These are phyloP conservation scores for Enteromius unitaeniatus DNA, from an alignment of 2,797 vertebrate species.

Conservation along the genomic window DNA sequence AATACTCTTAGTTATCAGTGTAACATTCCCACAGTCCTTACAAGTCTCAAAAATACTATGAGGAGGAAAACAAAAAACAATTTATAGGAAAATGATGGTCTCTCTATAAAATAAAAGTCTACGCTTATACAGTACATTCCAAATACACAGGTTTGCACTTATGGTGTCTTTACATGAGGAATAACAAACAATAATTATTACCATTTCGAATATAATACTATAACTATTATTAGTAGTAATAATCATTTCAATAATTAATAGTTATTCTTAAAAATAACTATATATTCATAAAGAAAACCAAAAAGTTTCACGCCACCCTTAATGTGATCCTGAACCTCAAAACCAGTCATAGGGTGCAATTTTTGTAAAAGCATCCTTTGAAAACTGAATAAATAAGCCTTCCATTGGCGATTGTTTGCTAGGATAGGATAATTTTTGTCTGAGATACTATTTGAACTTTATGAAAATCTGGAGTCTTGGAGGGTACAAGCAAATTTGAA, in stretches of 20 bases:
- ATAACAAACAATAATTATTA: slow-evolving; percentile 48
- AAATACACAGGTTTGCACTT: slow-evolving; percentile 80
- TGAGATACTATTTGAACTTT: not conserved
- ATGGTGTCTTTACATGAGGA: slow-evolving; percentile 65
- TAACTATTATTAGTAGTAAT: not conserved
- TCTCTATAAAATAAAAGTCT: slow-evolving; percentile 50
- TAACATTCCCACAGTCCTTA: slow-evolving; percentile 33
- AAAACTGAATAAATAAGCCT: not conserved
- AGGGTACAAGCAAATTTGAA: not conserved
- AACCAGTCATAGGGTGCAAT: not conserved
- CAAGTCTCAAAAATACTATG: slow-evolving; percentile 53
- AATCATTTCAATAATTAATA: not conserved
- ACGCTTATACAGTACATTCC: slow-evolving; percentile 64
- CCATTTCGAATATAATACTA: not conserved
- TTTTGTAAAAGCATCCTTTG: not conserved
- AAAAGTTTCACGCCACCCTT: not conserved
- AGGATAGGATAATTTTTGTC: not conserved
- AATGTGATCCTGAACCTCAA: not conserved
- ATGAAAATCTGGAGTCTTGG: not conserved
- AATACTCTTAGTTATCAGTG: slow-evolving; percentile 47
- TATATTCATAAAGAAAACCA: not conserved
- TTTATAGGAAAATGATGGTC: slow-evolving; percentile 55
- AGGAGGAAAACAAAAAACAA: slow-evolving; percentile 56
- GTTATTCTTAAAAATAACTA: not conserved
- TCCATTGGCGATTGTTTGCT: not conserved